phyloP scores from a whole-genome alignment of 2,888 invertebrate species.

The Lysandra coridon region DNA sequence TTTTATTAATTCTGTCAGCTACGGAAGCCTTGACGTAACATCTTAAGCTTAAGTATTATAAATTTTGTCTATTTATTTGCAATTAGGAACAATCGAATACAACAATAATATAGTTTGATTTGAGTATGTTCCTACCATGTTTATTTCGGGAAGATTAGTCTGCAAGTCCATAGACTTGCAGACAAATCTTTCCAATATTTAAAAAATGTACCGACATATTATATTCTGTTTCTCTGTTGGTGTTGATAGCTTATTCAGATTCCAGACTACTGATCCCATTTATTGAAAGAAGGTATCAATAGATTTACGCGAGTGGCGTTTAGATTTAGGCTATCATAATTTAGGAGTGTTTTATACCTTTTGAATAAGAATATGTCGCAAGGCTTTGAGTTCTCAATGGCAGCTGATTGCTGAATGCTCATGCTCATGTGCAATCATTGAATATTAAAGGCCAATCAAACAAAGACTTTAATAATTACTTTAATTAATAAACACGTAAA shows the following conservation, averaged over 20 bases:
- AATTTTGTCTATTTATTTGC: neutral
- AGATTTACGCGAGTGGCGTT: no score
- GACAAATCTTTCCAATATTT: no score
- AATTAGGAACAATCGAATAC: neutral
- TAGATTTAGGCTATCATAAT: no score
- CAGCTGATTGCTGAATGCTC: neutral
- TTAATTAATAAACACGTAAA: neutral
- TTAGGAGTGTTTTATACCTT: neutral
- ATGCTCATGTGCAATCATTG: neutral
- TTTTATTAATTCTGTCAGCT: neutral
- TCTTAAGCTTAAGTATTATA: neutral
- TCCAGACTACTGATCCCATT: no score
- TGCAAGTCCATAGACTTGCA: no score
- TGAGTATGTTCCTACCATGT: neutral
- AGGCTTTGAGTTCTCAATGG: neutral
- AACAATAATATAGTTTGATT: neutral
- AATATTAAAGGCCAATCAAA: neutral
- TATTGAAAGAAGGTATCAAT: no score
- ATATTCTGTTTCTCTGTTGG: no score
- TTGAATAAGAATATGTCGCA: neutral
- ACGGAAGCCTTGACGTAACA: slow-evolving; percentile 14
- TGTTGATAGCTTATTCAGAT: no score
- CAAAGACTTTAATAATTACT: neutral
- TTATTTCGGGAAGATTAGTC: no score
- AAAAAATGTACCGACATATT: no score